phyloP scores from a whole-genome alignment of 2,888 invertebrate genomes.

The Volucella bombylans region DNA sequence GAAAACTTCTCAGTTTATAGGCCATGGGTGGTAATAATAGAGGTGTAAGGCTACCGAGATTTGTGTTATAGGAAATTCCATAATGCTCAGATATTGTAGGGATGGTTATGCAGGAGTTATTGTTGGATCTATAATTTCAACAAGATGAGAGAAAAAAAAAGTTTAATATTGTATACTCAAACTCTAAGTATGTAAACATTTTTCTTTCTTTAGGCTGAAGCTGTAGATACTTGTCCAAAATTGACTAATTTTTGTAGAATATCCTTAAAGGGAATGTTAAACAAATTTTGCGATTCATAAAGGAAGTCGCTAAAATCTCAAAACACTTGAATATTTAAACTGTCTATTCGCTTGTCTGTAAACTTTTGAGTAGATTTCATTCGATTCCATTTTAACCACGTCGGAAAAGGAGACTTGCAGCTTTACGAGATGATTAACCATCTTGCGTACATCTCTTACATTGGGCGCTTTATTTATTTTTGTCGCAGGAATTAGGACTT shows the following conservation, averaged over 20 bases:
- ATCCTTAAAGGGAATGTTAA: conserved; percentile 10
- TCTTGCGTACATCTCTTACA: not conserved
- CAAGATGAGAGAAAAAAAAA: not conserved
- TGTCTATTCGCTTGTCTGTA: not conserved
- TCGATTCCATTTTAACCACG: not conserved
- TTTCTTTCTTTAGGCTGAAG: conserved; percentile 11
- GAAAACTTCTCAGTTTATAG: too few relatives aligned
- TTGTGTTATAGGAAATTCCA: not conserved
- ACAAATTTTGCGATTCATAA: conserved; percentile 16
- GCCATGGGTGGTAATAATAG: too few relatives aligned
- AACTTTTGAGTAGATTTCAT: not conserved
- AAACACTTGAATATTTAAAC: conserved; percentile 2
- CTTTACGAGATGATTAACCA: not conserved
- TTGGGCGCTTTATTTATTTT: not conserved
- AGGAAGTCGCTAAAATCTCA: conserved; percentile 4
- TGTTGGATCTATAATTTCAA: not conserved
- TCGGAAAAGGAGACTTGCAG: conserved; percentile 15
- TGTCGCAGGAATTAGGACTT: too few relatives aligned
- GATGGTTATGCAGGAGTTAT: not conserved
- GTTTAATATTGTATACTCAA: not conserved
- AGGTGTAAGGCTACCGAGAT: too few relatives aligned
- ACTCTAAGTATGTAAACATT: conserved; percentile 24
- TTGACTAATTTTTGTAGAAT: conserved; percentile 24
- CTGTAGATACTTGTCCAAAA: not conserved
- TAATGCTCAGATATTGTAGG: not conserved